phyloP scores from a whole-genome alignment of 2,888 invertebrate species.

The Phortica okadai region DNA sequence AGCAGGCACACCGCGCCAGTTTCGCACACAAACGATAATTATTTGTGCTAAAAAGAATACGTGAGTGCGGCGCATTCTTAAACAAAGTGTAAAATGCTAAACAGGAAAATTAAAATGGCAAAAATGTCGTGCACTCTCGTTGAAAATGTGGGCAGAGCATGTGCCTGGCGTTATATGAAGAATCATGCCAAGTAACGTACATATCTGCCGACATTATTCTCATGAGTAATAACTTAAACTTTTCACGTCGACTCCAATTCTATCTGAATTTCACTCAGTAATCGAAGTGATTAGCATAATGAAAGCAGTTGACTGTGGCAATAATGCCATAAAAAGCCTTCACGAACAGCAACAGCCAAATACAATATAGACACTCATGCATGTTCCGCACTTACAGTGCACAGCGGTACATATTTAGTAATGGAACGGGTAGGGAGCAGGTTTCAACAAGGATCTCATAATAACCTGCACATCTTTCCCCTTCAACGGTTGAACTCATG shows the following conservation, averaged over 20 bases:
- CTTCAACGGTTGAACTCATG: too few species aligned
- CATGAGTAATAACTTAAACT: constrained; percentile 41
- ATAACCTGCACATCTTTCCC: constrained; percentile 49
- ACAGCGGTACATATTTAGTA: not conserved
- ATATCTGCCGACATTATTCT: constrained; percentile 28
- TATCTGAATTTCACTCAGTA: constrained; percentile 36
- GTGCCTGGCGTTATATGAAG: too few species aligned
- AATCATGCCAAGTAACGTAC: too few species aligned
- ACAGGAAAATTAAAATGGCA: constrained; percentile 27
- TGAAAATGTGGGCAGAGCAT: not conserved
- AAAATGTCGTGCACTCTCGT: constrained; percentile 2
- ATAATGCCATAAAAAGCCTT: constrained; percentile 57
- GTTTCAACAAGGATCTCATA: constrained; percentile 56
- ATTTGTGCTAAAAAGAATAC: constrained; percentile 23
- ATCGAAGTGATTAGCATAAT: constrained; percentile 58
- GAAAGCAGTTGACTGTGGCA: constrained; percentile 51
- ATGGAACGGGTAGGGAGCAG: constrained; percentile 46
- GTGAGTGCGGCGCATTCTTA: constrained; percentile 20
- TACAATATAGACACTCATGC: not conserved
- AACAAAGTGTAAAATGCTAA: constrained; percentile 22
- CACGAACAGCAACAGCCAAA: constrained; percentile 26
- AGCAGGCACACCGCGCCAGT: not conserved
- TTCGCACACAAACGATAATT: constrained; percentile 26
- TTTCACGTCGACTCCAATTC: constrained; percentile 5
- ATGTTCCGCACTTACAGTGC: too few species aligned